These are phyloP conservation scores for Hyaena hyaena DNA, from an alignment of 2,113 vertebrate species.

Conservation along the genomic window DNA sequence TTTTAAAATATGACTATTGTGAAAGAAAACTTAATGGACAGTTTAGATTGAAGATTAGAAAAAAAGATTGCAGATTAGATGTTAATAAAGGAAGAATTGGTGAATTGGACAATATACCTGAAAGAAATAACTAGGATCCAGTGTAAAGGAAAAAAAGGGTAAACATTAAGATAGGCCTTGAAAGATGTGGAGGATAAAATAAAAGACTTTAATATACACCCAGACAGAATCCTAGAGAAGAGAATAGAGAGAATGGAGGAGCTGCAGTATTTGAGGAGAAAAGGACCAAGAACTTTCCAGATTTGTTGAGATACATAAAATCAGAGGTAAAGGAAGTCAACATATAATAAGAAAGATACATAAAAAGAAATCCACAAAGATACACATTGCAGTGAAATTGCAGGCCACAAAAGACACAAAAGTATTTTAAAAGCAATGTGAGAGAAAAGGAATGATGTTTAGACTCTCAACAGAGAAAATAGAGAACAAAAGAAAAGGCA, in stretches of 20 bases:
- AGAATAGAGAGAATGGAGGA: background rate
- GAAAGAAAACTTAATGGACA: background rate
- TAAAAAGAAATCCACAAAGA: constrained; percentile 12
- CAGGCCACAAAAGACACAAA: background rate
- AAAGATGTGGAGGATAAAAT: background rate
- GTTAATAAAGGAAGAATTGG: constrained; percentile 27
- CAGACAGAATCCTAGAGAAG: background rate
- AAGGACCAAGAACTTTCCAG: background rate
- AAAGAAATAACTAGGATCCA: background rate
- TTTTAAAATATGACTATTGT: constrained; percentile 19
- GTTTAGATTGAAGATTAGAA: background rate
- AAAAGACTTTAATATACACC: constrained; percentile 4
- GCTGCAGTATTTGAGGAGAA: background rate
- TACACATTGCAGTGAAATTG: background rate
- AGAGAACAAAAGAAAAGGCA: background rate
- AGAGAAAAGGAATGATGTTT: background rate
- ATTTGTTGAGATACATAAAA: background rate
- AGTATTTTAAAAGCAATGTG: background rate
- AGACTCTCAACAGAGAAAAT: background rate
- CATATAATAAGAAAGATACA: background rate
- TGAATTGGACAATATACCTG: background rate
- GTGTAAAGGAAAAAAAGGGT: background rate
- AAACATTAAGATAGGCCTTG: background rate
- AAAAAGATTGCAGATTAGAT: background rate
- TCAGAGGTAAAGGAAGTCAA: background rate